Conservation (phyloP, 1,140 invertebrate species). For the Grapholita molesta region DNA sequence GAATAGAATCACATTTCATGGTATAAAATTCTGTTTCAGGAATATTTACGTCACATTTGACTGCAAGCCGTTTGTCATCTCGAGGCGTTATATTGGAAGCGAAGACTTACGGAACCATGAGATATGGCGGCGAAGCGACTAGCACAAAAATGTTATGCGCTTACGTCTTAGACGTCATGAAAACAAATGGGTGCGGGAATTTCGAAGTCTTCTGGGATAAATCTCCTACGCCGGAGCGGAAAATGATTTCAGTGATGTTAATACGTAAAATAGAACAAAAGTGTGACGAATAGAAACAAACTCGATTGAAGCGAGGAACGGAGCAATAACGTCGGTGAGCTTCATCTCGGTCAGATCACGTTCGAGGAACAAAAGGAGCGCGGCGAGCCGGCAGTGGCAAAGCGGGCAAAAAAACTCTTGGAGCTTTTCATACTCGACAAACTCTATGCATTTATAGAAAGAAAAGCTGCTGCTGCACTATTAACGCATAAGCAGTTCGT, state of each 20-base stretch:
- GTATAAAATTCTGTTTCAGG: constrained; percentile 28
- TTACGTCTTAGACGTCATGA: constrained; percentile 54
- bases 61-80: constrained; percentile 54
- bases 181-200: constrained; percentile 57
- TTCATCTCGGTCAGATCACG: constrained; percentile 71
- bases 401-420: constrained; percentile 60
- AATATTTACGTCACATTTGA: constrained; percentile 55
- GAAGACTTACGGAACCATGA: constrained; percentile 51
- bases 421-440: constrained; percentile 71
- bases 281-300: constrained; percentile 59
- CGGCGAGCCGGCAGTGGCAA: constrained; percentile 53
- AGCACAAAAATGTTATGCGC: constrained; percentile 55
- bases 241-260: constrained; percentile 53
- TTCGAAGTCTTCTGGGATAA: constrained; percentile 34
- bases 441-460: constrained; percentile 49
- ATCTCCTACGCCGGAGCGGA: constrained; percentile 36
- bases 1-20: constrained; percentile 14
- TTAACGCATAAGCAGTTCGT: constrained; percentile 17
- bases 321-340: constrained; percentile 62
- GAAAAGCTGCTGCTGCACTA: constrained; percentile 30
- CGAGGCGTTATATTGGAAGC: constrained; percentile 55
- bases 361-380: constrained; percentile 67
- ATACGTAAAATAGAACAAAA: constrained; percentile 47
- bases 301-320: constrained; percentile 56
- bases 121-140: constrained; percentile 53